These are phyloP conservation scores for Zootoca vivipara DNA, from an alignment of 2,113 vertebrate species.

Conservation along the genomic window DNA sequence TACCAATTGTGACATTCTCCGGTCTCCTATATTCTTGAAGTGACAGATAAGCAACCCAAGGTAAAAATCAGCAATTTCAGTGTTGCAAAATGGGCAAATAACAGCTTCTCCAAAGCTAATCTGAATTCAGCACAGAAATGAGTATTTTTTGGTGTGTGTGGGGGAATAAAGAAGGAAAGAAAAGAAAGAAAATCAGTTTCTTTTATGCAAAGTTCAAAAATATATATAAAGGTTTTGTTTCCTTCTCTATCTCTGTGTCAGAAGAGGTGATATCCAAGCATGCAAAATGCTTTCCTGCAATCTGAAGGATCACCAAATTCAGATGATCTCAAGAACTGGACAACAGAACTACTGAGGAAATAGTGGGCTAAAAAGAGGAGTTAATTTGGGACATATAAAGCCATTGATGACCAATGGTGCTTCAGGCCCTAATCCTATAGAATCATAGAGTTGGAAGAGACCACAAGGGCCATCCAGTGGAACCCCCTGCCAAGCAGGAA, in stretches of 20 bases:
- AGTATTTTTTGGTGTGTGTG: too few species aligned
- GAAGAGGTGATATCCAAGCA: background rate
- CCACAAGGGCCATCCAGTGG: too few species aligned
- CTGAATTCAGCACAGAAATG: too few species aligned
- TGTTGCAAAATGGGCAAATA: too few species aligned
- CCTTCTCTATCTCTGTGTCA: too few species aligned
- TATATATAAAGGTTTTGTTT: too few species aligned
- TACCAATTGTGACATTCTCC: background rate
- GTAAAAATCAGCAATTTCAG: background rate
- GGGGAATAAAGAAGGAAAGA: background rate
- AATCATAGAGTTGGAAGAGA: too few species aligned
- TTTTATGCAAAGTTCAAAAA: background rate
- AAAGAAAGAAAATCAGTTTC: background rate
- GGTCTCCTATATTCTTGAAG: background rate
- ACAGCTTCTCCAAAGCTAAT: background rate
- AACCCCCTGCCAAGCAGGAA: too few species aligned
- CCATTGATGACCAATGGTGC: background rate
- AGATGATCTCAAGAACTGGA: background rate
- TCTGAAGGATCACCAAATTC: background rate
- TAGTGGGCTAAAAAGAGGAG: background rate
- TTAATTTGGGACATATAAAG: background rate
- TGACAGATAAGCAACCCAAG: background rate
- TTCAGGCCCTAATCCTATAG: background rate
- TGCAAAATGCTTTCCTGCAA: background rate
- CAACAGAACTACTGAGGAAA: background rate